Evolutionary conservation across 2,797 vertebrate genomes (phyloP).

Genomic region (Nyctalus aviator): DNA sequence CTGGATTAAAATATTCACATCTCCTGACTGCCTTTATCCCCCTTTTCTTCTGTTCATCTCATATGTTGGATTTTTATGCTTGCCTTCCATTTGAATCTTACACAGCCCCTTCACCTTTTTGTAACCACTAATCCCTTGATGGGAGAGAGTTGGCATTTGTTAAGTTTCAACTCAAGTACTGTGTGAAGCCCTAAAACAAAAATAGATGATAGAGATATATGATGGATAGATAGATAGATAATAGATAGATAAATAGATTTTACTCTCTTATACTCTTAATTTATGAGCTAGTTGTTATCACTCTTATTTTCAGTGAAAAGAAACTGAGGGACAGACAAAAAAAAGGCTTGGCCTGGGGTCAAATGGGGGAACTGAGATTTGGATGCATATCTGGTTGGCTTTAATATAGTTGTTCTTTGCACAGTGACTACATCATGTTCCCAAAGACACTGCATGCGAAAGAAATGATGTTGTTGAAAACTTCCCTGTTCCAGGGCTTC

Average conservation of each 20-base stretch:
- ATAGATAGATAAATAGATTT: neutral
- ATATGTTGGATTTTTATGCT: slow-evolving; percentile 2
- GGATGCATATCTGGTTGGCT: neutral
- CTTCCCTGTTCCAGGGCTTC: neutral
- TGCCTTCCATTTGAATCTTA: slow-evolving; percentile 10
- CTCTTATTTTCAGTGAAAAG: neutral
- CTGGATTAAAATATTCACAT: slow-evolving; percentile 56
- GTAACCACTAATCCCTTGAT: neutral
- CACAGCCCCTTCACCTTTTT: neutral
- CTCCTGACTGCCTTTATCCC: neutral
- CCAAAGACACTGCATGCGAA: slow-evolving; percentile 13
- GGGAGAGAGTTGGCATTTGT: neutral
- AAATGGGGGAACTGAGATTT: slow-evolving; percentile 20
- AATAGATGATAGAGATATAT: neutral
- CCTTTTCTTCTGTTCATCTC: slow-evolving; percentile 7
- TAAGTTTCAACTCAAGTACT: slow-evolving; percentile 26
- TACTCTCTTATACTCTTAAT: neutral
- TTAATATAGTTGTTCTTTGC: slow-evolving; percentile 45
- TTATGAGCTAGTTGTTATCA: neutral
- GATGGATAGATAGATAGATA: neutral
- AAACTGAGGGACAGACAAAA: neutral
- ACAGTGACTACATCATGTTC: slow-evolving; percentile 45
- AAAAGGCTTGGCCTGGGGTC: neutral
- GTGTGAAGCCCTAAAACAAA: neutral
- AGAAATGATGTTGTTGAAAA: slow-evolving; percentile 30